Percentiles rank a stretch among this genome's conserved stretches.
These are phyloP conservation scores for Megalurothrips usitatus DNA, from an alignment of 2,888 invertebrate genomes.

Conservation along the genomic window DNA sequence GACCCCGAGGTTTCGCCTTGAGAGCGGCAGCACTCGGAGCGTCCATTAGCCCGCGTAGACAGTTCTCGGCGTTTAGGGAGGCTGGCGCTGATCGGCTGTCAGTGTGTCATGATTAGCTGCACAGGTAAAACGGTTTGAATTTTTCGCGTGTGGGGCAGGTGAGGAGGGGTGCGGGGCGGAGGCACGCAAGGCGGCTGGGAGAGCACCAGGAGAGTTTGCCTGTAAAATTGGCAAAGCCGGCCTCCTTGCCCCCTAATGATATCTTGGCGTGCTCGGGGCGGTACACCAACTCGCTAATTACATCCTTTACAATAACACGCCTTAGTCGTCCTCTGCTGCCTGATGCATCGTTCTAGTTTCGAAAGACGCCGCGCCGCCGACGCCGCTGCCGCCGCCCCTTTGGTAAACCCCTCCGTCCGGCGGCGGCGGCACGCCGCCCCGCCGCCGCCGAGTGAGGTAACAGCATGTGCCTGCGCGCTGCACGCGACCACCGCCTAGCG, in stretches of 20 bases:
- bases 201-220: too few species aligned
- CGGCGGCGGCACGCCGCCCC: not conserved
- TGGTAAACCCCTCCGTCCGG: not conserved
- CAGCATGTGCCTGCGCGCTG: not conserved
- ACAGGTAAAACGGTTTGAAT: too few species aligned
- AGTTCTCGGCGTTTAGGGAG: too few species aligned
- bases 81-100: too few species aligned
- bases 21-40: too few species aligned
- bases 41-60: too few species aligned
- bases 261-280: not conserved
- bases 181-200: too few species aligned
- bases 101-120: too few species aligned
- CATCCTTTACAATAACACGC: not conserved
- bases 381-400: not conserved
- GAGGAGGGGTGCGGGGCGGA: too few species aligned
- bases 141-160: too few species aligned
- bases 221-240: too few species aligned
- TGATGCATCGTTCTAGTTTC: constrained; percentile 11
- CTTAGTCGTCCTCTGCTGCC: not conserved
- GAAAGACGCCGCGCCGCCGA: not conserved
- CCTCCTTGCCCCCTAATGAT: not conserved
- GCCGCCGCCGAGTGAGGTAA: constrained; percentile 11
- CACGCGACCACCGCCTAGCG: not conserved
- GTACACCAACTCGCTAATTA: not conserved
- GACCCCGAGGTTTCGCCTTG: too few species aligned